These are phyloP conservation scores for Lepidotrigona ventralis DNA, from an alignment of 1,140 invertebrate species.

Conservation along the genomic window DNA sequence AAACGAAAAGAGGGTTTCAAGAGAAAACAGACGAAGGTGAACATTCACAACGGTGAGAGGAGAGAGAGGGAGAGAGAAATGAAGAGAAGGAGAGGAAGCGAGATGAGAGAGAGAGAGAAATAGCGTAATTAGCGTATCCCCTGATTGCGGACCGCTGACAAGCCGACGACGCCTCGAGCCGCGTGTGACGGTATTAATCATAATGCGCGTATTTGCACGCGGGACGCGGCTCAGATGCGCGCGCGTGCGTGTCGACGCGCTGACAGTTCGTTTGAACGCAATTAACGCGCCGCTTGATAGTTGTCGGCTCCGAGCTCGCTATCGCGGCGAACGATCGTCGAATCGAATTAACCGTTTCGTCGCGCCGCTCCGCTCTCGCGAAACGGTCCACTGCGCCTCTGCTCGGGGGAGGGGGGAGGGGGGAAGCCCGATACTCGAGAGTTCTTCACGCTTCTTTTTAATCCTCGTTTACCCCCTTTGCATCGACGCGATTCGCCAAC, in stretches of 20 bases:
- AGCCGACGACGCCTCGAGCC: conserved; percentile 52
- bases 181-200: conserved; percentile 66
- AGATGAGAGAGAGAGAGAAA: conserved; percentile 1
- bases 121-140: conserved; percentile 64
- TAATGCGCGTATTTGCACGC: conserved; percentile 62
- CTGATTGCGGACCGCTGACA: conserved; percentile 60
- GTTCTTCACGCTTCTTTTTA: conserved; percentile 26
- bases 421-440: background rate
- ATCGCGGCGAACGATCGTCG: conserved; percentile 69
- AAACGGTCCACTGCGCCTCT: conserved; percentile 1
- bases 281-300: conserved; percentile 75
- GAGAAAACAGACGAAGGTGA: background rate
- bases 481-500: background rate
- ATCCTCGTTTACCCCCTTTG: background rate
- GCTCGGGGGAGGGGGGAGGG: no score
- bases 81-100: background rate
- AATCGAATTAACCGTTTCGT: conserved; percentile 69
- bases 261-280: conserved; percentile 79
- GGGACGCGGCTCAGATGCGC: conserved; percentile 45
- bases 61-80: background rate
- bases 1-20: background rate
- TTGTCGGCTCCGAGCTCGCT: conserved; percentile 59
- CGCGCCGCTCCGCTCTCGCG: conserved; percentile 31
- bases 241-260: conserved; percentile 67
- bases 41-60: background rate